These are phyloP conservation scores for Taxidea taxus DNA, from an alignment of 2,113 vertebrate genomes.

Conservation along the genomic window DNA sequence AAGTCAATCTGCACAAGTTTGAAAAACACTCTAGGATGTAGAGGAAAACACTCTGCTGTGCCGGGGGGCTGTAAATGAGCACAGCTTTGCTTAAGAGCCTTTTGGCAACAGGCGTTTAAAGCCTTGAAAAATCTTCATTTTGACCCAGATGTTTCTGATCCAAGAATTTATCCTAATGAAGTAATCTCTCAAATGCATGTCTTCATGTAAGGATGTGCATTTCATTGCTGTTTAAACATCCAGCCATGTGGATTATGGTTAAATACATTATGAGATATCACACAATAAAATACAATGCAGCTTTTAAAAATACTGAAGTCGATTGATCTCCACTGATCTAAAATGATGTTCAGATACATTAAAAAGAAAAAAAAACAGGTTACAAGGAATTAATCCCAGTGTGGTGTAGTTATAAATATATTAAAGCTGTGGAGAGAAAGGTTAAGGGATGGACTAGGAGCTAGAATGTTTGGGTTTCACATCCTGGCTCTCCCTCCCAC, in stretches of 20 bases:
- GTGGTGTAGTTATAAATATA: not conserved
- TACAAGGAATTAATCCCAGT: not conserved
- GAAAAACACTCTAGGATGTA: not conserved
- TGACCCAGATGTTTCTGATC: not conserved
- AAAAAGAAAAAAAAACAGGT: not conserved
- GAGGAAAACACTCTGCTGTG: not conserved
- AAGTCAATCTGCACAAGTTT: not conserved
- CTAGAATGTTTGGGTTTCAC: rapidly evolving
- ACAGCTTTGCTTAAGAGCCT: not conserved
- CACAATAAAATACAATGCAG: not conserved
- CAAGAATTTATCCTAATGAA: not conserved
- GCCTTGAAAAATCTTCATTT: not conserved
- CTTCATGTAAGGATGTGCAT: not conserved
- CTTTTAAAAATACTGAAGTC: not conserved
- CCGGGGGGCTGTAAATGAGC: not conserved
- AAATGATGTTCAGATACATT: not conserved
- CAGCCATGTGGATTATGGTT: not conserved
- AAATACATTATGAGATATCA: not conserved
- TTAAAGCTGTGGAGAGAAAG: not conserved
- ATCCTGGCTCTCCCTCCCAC: not conserved
- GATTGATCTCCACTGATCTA: not conserved
- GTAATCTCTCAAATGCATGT: not conserved
- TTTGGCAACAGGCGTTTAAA: not conserved
- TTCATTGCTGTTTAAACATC: not conserved
- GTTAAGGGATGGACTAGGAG: not conserved